phyloP scores from a whole-genome alignment of 2,797 vertebrate species.

The Anisognathus igniventris region DNA sequence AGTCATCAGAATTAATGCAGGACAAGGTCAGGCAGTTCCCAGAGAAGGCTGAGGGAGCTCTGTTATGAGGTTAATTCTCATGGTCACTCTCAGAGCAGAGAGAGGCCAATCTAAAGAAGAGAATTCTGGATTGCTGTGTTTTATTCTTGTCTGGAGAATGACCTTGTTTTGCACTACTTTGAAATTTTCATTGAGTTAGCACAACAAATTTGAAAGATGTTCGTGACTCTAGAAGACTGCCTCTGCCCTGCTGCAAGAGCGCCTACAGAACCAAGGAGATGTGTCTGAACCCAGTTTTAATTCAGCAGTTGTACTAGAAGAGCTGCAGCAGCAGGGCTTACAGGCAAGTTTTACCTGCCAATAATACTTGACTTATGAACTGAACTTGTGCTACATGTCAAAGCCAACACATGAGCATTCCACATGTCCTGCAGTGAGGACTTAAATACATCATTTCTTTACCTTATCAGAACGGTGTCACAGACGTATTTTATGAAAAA shows the following conservation, averaged over 20 bases:
- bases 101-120: background rate
- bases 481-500: no score
- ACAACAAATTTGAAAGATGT: background rate
- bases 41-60: background rate
- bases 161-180: background rate
- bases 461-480: background rate
- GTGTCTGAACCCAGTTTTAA: background rate
- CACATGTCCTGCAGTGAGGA: background rate
- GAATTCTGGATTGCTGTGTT: background rate
- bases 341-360: background rate
- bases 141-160: background rate
- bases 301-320: background rate
- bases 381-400: background rate
- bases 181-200: background rate
- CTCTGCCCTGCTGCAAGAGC: background rate
- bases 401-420: background rate
- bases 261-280: background rate
- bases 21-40: background rate
- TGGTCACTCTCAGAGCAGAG: background rate
- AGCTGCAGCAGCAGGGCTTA: background rate
- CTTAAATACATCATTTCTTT: background rate
- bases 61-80: fast-evolving
- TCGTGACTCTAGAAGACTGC: background rate
- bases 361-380: background rate
- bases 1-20: background rate